Conservation (phyloP, 2,888 invertebrate species). For the Philereme vetulata region DNA sequence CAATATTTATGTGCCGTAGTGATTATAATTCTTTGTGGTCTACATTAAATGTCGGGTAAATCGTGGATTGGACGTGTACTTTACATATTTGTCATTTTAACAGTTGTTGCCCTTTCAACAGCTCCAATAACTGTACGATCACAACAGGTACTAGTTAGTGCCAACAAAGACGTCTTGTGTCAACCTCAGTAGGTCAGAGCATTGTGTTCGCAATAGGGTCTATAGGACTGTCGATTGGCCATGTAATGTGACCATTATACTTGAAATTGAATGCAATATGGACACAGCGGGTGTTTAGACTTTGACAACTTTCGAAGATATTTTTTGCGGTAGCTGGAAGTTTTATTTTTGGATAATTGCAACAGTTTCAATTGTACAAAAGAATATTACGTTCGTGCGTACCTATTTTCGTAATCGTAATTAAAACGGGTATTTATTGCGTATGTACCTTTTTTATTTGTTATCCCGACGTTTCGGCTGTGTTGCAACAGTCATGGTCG, state of each 20-base stretch:
- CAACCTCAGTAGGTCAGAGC: constrained; percentile 28
- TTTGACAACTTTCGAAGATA: constrained; percentile 1
- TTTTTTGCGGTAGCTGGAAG: neutral
- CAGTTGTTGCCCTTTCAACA: constrained; percentile 2
- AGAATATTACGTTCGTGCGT: too few species aligned
- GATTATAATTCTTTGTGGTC: too few species aligned
- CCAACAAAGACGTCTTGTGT: constrained; percentile 32
- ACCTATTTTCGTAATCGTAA: too few species aligned
- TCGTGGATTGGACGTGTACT: neutral
- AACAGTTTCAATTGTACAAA: too few species aligned
- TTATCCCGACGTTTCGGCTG: too few species aligned
- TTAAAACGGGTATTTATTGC: too few species aligned
- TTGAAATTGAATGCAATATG: constrained; percentile 18
- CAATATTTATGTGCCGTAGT: too few species aligned
- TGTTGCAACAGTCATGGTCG: too few species aligned
- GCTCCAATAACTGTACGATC: neutral
- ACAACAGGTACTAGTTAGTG: constrained; percentile 17
- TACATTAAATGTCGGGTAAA: too few species aligned
- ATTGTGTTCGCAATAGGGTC: constrained; percentile 30
- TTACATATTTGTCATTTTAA: neutral
- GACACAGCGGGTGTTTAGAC: constrained; percentile 4
- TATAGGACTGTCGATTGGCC: constrained; percentile 21
- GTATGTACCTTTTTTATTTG: too few species aligned
- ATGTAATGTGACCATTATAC: constrained; percentile 25
- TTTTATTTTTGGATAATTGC: too few species aligned